phyloP scores from a whole-genome alignment of 2,888 invertebrate genomes.

The Apodemia duryi region DNA sequence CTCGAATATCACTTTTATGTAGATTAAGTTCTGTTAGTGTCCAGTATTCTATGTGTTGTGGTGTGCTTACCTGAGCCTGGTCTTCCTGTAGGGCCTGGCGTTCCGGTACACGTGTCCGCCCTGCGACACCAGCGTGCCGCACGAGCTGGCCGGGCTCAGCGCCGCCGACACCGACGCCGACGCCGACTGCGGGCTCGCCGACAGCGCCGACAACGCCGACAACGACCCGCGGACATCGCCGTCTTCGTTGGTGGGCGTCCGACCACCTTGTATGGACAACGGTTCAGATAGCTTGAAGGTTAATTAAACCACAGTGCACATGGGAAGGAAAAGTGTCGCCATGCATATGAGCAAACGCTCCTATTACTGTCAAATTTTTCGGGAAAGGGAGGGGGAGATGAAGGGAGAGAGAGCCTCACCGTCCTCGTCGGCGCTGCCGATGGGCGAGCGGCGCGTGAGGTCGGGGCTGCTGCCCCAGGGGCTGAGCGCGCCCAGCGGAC shows the following conservation, averaged over 20 bases:
- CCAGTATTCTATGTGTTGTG: no score
- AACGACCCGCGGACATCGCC: conserved; percentile 20
- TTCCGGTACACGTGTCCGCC: conserved; percentile 75
- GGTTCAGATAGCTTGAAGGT: neutral
- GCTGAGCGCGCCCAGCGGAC: conserved; percentile 66
- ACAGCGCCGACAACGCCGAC: conserved; percentile 37
- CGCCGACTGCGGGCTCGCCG: conserved; percentile 40
- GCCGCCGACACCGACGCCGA: no score
- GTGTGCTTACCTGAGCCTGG: conserved; percentile 45
- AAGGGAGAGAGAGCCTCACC: conserved; percentile 13
- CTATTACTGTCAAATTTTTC: no score
- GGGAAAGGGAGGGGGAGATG: no score
- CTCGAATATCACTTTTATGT: neutral
- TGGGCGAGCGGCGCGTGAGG: conserved; percentile 52
- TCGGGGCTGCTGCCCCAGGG: conserved; percentile 72
- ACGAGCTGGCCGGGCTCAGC: conserved; percentile 65
- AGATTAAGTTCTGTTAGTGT: no score
- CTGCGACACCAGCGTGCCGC: conserved; percentile 75
- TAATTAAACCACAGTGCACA: no score
- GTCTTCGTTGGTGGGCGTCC: conserved; percentile 58
- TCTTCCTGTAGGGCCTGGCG: conserved; percentile 58
- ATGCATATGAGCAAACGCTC: no score
- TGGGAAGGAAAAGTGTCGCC: no score
- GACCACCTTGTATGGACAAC: conserved; percentile 39
- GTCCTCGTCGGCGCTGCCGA: conserved; percentile 51